Percentiles rank a stretch among this genome's conserved stretches.
Evolutionary conservation across 2,797 vertebrate species (phyloP).

Genomic region (Pelodytes ibericus): DNA sequence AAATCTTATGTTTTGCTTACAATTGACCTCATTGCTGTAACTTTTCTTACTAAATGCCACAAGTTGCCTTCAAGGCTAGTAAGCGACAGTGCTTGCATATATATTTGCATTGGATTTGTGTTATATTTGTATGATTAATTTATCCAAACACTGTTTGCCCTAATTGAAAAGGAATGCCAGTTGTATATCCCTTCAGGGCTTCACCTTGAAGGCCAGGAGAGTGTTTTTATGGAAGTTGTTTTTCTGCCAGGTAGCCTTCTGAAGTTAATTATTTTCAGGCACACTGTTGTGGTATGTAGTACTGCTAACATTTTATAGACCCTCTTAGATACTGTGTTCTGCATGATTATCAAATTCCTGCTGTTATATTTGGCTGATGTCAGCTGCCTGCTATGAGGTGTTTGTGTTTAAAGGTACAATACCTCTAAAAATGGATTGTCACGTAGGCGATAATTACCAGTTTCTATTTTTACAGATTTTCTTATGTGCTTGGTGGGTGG

Average conservation of each 20-base stretch:
- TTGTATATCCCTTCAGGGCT: constrained; percentile 17
- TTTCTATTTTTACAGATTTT: no score
- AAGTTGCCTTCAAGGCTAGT: no score
- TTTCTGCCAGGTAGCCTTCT: neutral
- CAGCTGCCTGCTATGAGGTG: neutral
- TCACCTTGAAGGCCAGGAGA: neutral
- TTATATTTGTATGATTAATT: constrained; percentile 6
- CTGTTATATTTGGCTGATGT: neutral
- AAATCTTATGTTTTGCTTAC: no score
- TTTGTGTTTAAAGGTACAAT: neutral
- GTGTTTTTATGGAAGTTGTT: neutral
- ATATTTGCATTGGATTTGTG: no score
- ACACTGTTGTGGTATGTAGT: neutral
- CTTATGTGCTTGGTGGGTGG: no score
- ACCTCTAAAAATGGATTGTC: neutral
- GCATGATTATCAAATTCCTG: neutral
- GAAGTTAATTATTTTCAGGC: neutral
- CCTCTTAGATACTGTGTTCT: neutral
- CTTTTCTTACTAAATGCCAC: no score
- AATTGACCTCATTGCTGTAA: no score
- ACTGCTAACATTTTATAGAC: neutral
- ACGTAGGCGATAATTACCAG: no score
- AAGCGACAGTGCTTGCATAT: no score
- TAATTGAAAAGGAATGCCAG: constrained; percentile 6
- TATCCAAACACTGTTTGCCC: neutral